Base-by-base conservation (phyloP, 2,888 invertebrate genomes). In the Odontocerum albicorne region DNA sequence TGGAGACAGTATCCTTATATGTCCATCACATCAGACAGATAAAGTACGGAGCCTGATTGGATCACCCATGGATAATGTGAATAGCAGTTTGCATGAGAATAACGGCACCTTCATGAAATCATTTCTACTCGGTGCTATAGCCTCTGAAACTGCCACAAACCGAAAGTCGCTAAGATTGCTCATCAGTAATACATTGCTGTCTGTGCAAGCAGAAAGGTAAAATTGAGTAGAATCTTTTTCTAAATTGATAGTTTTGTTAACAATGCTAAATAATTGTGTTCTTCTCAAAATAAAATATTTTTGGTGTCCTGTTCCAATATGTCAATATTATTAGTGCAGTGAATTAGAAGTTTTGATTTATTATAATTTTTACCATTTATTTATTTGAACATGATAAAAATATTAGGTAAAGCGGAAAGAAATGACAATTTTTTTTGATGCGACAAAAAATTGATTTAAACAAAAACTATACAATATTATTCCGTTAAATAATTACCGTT, bases 1-100 rank as follows among this genome's bases (percentile, higher is more conserved):
- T 6, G 94, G 87, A 63, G 96, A 96, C 67, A 94, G 95, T 68
- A 88, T 95, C 67, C 74, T 95, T n/a, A 84, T 96, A 32, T 86
- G 88, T 64, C 78, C 81, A 49, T 71, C 71, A 20, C 70, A 71
- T 22, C 90, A 91, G 63, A 72, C 82, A 57, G 64, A 68, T 1
- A 80, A 79, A 66, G 82, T 84, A 3, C 79, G 72, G 61, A 73
- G 76, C 62, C 74, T 84, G 66, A 69, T 86, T 46, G 78, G 72
- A 62, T 82, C 84, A 12, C 84, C 81, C 40, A 85, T 86, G 86
- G 88, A 86, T 68, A 80, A 82, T 62, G 87, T 82, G 19, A 65
- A 80, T 7, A 86, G 84, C 66, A 80, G 77, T 52, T 68, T 83
- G 65, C 80, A 82, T 66, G 69, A 73, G 60, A 72, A 75, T 27